Conservation (phyloP, 2,797 vertebrate genomes). For the Brotula barbata region DNA sequence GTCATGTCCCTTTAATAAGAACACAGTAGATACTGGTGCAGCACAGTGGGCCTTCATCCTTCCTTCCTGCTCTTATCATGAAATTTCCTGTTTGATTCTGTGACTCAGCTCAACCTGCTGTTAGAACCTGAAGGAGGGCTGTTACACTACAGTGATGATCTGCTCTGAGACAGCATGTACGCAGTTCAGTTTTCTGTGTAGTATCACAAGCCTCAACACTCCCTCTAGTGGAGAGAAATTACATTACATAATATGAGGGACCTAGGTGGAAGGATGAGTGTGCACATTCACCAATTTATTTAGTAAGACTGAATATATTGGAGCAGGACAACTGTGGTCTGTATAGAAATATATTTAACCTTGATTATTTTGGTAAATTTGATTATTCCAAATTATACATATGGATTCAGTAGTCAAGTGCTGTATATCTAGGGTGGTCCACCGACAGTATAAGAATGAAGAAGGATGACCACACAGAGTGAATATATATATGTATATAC, state of each 20-base stretch:
- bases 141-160: not conserved
- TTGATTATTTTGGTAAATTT: no score
- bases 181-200: not conserved
- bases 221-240: slow-evolving; percentile 67
- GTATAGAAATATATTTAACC: no score
- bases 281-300: not conserved
- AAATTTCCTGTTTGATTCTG: not conserved
- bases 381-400: no score
- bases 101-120: not conserved
- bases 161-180: not conserved
- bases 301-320: not conserved
- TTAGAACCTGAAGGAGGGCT: not conserved
- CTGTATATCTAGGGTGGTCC: no score
- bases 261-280: not conserved
- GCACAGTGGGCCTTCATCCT: not conserved
- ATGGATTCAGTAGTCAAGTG: no score
- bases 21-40: no score
- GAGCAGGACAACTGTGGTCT: not conserved
- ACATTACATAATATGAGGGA: slow-evolving; percentile 3
- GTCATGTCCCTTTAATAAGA: not conserved
- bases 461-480: no score
- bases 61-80: not conserved
- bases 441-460: no score
- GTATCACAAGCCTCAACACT: slow-evolving; percentile 30
- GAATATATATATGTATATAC: no score